Conservation (phyloP, 2,888 invertebrate species). For the Synergus gifuensis region DNA sequence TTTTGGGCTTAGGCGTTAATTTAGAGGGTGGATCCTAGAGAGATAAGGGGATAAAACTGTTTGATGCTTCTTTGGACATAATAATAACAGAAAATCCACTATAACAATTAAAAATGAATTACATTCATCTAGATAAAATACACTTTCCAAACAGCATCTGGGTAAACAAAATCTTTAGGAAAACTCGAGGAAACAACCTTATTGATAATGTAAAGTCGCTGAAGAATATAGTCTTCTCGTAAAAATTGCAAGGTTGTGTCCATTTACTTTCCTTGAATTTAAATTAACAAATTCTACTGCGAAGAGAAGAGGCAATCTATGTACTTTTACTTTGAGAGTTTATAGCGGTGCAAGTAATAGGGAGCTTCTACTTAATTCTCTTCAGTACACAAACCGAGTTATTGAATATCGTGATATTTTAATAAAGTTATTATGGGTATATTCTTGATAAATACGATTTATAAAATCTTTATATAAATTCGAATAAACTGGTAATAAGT, state of each 20-base stretch:
- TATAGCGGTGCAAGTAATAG: not conserved
- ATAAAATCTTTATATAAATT: too few relatives aligned
- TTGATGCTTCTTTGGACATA: too few relatives aligned
- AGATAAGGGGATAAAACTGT: too few relatives aligned
- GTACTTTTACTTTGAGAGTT: not conserved
- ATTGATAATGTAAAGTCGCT: constrained; percentile 20
- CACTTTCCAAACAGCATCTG: not conserved
- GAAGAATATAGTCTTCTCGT: not conserved
- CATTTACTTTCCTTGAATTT: constrained; percentile 8
- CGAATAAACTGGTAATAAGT: too few relatives aligned
- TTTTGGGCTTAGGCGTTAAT: too few relatives aligned
- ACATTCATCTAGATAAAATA: not conserved
- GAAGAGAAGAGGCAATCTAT: not conserved
- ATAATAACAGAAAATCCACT: too few relatives aligned
- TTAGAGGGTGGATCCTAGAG: too few relatives aligned
- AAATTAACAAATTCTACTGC: constrained; percentile 20
- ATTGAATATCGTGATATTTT: not conserved
- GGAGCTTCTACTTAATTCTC: not conserved
- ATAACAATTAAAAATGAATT: not conserved
- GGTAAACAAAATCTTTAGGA: not conserved
- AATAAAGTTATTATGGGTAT: not conserved
- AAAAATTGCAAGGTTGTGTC: not conserved
- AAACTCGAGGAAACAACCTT: constrained; percentile 1
- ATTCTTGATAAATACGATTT: not conserved
- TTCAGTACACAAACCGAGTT: not conserved